A percentile compares a stretch with the other conserved stretches of the same genome.
These are phyloP conservation scores for Urocolius indicus DNA, from an alignment of 2,113 vertebrate species.

Conservation along the genomic window DNA sequence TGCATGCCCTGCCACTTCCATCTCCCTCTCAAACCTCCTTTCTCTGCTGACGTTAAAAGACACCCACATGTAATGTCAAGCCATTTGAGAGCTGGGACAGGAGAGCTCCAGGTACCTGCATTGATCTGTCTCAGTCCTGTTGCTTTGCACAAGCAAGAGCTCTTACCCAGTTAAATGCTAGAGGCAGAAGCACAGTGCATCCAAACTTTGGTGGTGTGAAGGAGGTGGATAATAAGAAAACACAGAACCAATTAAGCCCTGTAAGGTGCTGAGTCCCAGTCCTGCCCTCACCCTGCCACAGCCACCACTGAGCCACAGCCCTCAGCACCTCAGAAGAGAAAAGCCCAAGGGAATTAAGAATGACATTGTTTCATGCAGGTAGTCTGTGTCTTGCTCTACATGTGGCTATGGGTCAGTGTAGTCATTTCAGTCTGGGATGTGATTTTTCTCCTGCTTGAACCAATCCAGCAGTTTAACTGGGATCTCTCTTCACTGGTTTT, in stretches of 20 bases:
- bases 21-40: neutral
- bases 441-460: neutral
- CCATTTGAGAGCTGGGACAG: neutral
- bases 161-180: neutral
- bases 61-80: neutral
- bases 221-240: neutral
- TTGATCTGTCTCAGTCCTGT: rapidly evolving
- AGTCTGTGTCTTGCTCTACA: neutral
- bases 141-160: neutral
- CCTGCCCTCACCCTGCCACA: too few relatives aligned
- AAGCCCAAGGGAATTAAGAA: too few relatives aligned
- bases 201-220: neutral
- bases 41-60: neutral
- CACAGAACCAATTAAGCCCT: neutral
- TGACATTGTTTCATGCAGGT: too few relatives aligned
- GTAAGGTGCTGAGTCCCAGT: too few relatives aligned
- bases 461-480: neutral
- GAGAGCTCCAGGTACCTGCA: neutral
- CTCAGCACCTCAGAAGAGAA: too few relatives aligned
- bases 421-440: neutral
- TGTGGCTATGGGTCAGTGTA: neutral
- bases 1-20: neutral
- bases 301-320: too few relatives aligned
- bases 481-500: neutral
- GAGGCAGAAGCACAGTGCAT: neutral